Conservation (phyloP, 2,888 invertebrate genomes). For the Brassicogethes aeneus region DNA sequence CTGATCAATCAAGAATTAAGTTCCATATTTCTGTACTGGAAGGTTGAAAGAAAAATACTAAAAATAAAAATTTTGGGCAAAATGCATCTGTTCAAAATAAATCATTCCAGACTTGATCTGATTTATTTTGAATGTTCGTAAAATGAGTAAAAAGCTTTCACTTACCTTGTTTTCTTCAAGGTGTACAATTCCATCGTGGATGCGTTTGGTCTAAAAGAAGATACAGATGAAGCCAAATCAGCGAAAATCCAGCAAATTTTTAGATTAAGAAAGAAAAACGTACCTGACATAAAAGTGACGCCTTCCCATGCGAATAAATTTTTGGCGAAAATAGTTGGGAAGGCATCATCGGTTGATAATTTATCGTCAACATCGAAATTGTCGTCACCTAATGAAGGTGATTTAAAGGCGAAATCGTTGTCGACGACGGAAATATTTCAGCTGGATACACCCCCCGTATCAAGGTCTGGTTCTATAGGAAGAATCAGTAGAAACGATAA, state of each 20-base stretch:
- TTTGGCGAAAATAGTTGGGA: constrained; percentile 42
- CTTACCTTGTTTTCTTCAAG: constrained; percentile 17
- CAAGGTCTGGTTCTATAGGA: constrained; percentile 26
- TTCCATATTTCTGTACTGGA: no score
- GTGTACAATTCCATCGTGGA: constrained; percentile 44
- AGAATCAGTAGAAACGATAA: constrained; percentile 21
- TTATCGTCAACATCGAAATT: constrained; percentile 29
- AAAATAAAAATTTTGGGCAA: no score
- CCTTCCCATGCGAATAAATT: constrained; percentile 43
- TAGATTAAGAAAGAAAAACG: constrained; percentile 34
- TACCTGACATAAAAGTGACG: constrained; percentile 37
- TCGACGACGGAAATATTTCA: constrained; percentile 43
- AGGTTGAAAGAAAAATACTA: no score
- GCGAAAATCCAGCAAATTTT: constrained; percentile 43
- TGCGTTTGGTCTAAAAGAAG: constrained; percentile 42
- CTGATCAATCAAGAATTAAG: no score
- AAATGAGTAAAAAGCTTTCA: no score
- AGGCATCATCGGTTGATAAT: constrained; percentile 45
- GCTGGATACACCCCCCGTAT: constrained; percentile 24
- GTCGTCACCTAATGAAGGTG: constrained; percentile 14
- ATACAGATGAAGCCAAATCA: constrained; percentile 28
- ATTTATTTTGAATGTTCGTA: no score
- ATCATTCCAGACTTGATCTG: no score
- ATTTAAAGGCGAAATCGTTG: constrained; percentile 36
- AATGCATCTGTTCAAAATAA: no score